phyloP scores from a whole-genome alignment of 2,113 vertebrate genomes.

The Chroicocephalus ridibundus region DNA sequence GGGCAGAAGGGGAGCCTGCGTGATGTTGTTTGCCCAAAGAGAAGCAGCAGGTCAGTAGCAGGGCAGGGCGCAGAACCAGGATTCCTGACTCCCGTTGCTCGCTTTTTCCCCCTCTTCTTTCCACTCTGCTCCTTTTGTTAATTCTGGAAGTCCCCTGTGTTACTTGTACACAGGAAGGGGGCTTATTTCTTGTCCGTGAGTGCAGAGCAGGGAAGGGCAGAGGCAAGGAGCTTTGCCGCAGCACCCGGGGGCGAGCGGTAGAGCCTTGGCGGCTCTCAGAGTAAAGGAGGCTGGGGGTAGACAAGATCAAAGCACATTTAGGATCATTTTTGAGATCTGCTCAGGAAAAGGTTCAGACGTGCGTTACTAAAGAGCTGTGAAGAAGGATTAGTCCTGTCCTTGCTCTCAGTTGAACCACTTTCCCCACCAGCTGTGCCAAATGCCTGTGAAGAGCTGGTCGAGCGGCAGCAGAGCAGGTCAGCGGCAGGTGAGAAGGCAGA shows the following conservation, averaged over 20 bases:
- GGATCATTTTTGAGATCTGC: constrained; percentile 14
- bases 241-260: not conserved
- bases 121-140: not conserved
- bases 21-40: not conserved
- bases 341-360: constrained; percentile 17
- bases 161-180: not conserved
- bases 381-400: constrained; percentile 41
- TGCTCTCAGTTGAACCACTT: not conserved
- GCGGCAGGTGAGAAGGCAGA: not conserved
- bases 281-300: not conserved
- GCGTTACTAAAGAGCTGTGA: constrained; percentile 38
- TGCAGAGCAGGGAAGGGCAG: not conserved
- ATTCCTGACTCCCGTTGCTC: not conserved
- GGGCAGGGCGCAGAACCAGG: not conserved
- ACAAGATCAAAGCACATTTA: constrained; percentile 9
- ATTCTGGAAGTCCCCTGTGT: not conserved
- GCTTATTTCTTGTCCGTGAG: not conserved
- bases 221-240: not conserved
- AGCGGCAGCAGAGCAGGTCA: not conserved
- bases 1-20: not conserved
- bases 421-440: constrained; percentile 14
- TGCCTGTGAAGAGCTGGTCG: not conserved
- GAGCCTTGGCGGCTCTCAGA: not conserved
- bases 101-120: not conserved
- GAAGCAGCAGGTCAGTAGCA: not conserved